Conservation (phyloP, 2,113 vertebrate species). For the Pygathrix nemaeus region DNA sequence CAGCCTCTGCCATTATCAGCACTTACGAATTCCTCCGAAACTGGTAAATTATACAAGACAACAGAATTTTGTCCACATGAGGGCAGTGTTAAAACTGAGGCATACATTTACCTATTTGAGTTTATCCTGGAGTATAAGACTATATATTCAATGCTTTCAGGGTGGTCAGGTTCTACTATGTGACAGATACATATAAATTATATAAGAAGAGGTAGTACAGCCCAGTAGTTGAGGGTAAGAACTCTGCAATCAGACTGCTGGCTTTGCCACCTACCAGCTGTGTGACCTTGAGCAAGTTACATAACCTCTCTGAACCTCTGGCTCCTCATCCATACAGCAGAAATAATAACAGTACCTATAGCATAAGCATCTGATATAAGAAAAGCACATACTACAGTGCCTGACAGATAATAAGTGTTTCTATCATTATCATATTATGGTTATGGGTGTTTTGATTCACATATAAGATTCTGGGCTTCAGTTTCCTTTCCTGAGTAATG, state of each 20-base stretch:
- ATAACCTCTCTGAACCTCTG: not conserved
- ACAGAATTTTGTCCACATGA: not conserved
- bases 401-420: not conserved
- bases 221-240: not conserved
- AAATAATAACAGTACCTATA: not conserved
- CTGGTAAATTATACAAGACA: not conserved
- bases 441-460: not conserved
- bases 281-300: not conserved
- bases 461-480: not conserved
- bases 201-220: not conserved
- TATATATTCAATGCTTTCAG: not conserved
- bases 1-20: too few relatives aligned
- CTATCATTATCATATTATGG: fast-evolving
- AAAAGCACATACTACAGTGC: not conserved
- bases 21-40: not conserved
- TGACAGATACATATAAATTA: not conserved
- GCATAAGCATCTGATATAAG: not conserved
- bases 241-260: not conserved
- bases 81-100: not conserved
- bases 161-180: not conserved
- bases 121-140: not conserved
- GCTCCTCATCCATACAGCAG: not conserved
- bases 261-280: not conserved
- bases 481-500: not conserved
- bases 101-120: not conserved